phyloP scores from a whole-genome alignment of 92 coral and sea anemone genomes.

The Zoanthus gigantus region DNA sequence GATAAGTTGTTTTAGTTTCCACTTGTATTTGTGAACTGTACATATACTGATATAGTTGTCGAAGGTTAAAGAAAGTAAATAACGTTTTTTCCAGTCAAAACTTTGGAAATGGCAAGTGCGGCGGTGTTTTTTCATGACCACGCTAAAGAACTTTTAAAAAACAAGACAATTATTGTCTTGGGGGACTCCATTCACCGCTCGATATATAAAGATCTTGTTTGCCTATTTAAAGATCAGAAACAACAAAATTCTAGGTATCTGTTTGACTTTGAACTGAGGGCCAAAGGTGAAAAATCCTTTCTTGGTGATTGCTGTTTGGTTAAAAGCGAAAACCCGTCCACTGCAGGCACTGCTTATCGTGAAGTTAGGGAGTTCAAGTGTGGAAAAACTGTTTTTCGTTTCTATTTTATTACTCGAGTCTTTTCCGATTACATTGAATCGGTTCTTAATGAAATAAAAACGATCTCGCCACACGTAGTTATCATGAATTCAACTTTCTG shows the following conservation, averaged over 20 bases:
- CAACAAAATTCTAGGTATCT: conserved; percentile 76
- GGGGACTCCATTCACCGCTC: conserved; percentile 96
- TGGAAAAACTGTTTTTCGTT: conserved; percentile 59
- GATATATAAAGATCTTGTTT: conserved; percentile 91
- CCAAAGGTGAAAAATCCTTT: conserved; percentile 85
- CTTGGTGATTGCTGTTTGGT: conserved; percentile 77
- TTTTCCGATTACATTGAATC: conserved; percentile 83
- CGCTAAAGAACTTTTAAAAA: conserved; percentile 61
- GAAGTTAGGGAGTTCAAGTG: conserved; percentile 86
- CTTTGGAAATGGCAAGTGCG: conserved; percentile 8
- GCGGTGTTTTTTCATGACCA: conserved; percentile 74
- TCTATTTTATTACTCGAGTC: conserved; percentile 86
- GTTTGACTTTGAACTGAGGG: conserved; percentile 66
- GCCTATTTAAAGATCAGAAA: conserved; percentile 68
- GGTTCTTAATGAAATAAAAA: conserved; percentile 74
- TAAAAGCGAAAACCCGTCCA: conserved; percentile 72
- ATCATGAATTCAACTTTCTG: conserved; percentile 92
- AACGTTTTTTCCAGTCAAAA: not conserved
- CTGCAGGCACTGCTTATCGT: conserved; percentile 68
- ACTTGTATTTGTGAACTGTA: not conserved
- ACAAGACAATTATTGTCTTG: conserved; percentile 76
- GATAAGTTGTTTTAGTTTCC: not conserved
- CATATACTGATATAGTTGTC: too few species aligned
- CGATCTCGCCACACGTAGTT: conserved; percentile 76
- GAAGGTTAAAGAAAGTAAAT: not conserved